These are phyloP conservation scores for Luffia ferchaultella DNA, from an alignment of 2,888 invertebrate species.

Conservation along the genomic window DNA sequence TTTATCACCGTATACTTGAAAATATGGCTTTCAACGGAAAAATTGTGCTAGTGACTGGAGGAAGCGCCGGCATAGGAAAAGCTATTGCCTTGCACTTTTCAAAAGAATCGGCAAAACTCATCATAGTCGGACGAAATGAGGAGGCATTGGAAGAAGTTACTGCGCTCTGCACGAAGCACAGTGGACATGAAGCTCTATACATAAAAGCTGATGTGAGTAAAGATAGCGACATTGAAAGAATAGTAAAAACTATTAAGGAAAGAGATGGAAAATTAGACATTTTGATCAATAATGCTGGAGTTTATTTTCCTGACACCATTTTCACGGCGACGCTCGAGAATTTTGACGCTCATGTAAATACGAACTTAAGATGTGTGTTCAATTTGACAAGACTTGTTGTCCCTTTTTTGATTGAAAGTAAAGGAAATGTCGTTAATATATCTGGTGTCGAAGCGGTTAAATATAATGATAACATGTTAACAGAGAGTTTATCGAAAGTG, in stretches of 20 bases:
- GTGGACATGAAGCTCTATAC: slow-evolving; percentile 41
- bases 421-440: slow-evolving; percentile 86
- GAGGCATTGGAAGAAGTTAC: slow-evolving; percentile 8
- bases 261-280: slow-evolving; percentile 74
- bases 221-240: slow-evolving; percentile 68
- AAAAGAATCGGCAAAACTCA: slow-evolving; percentile 11
- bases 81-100: slow-evolving; percentile 13
- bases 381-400: slow-evolving; percentile 79
- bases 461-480: slow-evolving; percentile 80
- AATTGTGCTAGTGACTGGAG: slow-evolving; percentile 14
- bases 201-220: slow-evolving; percentile 70
- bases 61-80: slow-evolving; percentile 13
- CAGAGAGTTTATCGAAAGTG: slow-evolving; percentile 87
- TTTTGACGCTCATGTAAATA: slow-evolving; percentile 81
- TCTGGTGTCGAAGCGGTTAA: slow-evolving; percentile 86
- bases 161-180: slow-evolving; percentile 13
- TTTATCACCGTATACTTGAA: not conserved
- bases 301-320: slow-evolving; percentile 74
- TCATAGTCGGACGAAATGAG: slow-evolving; percentile 11
- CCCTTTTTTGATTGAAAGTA: slow-evolving; percentile 75
- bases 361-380: slow-evolving; percentile 77
- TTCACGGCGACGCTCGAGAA: slow-evolving; percentile 79
- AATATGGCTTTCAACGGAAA: slow-evolving; percentile 12
- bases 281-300: slow-evolving; percentile 82
- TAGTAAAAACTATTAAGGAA: slow-evolving; percentile 69